A percentile compares a stretch with the other conserved stretches of the same genome.
Evolutionary conservation across 2,888 invertebrate species (phyloP).

Genomic region (Palloptera scutellata): DNA sequence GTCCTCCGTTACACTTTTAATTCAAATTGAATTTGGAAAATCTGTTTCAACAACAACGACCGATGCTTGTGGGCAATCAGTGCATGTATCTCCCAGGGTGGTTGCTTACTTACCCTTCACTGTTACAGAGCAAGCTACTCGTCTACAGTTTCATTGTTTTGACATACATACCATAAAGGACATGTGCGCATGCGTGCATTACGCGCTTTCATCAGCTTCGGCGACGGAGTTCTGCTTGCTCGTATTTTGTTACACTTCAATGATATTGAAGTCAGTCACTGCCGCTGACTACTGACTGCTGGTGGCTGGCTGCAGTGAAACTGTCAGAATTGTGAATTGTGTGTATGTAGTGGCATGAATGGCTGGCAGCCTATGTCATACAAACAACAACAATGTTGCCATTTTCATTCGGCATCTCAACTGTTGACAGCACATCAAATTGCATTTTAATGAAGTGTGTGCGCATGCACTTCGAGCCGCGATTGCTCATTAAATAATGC

Average conservation of each 20-base stretch:
- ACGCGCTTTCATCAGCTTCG: neutral
- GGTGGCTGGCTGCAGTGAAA: too few species aligned
- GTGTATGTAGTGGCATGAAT: neutral
- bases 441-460: conserved; percentile 42
- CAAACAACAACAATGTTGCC: conserved; percentile 10
- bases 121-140: neutral
- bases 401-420: neutral
- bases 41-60: neutral
- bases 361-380: conserved; percentile 12
- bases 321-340: too few species aligned
- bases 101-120: neutral
- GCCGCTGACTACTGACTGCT: too few species aligned
- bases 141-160: conserved; percentile 46
- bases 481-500: conserved; percentile 25
- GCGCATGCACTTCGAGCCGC: conserved; percentile 33
- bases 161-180: conserved; percentile 44
- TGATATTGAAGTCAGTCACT: neutral
- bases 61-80: conserved; percentile 19
- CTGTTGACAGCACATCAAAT: conserved; percentile 31
- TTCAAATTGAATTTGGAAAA: neutral
- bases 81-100: conserved; percentile 1
- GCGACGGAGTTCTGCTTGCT: neutral
- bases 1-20: neutral
- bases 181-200: conserved; percentile 39
- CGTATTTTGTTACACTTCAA: neutral